phyloP scores from a whole-genome alignment of 2,888 invertebrate genomes.

The Patella ulyssiponensis region DNA sequence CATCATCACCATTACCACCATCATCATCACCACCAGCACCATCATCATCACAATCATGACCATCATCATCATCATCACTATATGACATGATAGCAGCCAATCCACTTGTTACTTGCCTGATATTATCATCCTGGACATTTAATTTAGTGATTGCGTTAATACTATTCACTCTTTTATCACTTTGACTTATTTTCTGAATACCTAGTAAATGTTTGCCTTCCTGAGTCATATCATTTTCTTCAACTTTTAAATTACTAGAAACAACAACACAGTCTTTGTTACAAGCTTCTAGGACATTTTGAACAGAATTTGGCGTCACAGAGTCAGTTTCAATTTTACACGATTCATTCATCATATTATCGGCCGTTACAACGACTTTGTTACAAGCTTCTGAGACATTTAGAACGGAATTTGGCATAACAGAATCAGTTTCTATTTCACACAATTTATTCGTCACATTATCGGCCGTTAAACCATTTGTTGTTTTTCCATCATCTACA shows the following conservation, averaged over 20 bases:
- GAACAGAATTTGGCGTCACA: not conserved
- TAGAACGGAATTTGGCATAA: not conserved
- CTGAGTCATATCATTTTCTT: not conserved
- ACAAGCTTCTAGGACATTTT: not conserved
- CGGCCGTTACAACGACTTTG: not conserved
- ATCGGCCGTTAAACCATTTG: not conserved
- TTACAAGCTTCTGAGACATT: not conserved
- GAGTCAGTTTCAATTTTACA: not conserved
- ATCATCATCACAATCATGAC: slow-evolving; percentile 1
- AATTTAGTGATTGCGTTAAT: not conserved
- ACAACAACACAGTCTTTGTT: not conserved
- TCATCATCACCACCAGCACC: slow-evolving; percentile 3
- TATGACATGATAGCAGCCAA: not conserved
- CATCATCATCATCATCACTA: not conserved
- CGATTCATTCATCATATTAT: not conserved
- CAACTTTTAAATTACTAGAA: not conserved
- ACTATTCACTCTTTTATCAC: not conserved
- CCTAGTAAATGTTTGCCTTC: not conserved
- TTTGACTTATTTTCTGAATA: not conserved
- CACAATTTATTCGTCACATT: not conserved
- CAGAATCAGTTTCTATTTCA: no score
- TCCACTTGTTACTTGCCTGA: not conserved
- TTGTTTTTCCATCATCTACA: not conserved
- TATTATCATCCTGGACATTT: not conserved
- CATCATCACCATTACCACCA: slow-evolving; percentile 7